phyloP scores from a whole-genome alignment of 2,797 vertebrate species.

The Crenichthys baileyi region DNA sequence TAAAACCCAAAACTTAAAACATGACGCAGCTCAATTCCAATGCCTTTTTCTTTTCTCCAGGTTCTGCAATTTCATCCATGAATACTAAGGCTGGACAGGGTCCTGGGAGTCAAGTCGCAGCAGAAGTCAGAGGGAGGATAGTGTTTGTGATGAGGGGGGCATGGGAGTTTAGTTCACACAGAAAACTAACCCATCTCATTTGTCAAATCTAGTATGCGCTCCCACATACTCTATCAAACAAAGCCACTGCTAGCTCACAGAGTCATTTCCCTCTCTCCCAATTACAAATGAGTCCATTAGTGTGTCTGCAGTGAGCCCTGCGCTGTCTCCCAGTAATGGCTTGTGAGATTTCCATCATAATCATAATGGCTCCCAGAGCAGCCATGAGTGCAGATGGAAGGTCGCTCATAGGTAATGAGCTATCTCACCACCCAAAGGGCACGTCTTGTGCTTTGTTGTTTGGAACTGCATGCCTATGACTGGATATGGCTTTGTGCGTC shows the following conservation, averaged over 20 bases:
- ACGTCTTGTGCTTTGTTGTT: conserved; percentile 94
- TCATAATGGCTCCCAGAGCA: conserved; percentile 98
- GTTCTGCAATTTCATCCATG: conserved; percentile 32
- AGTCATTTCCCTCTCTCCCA: conserved; percentile 97
- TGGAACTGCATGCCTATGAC: conserved; percentile 76
- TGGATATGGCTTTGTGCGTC: conserved; percentile 25
- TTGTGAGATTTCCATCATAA: conserved; percentile 99
- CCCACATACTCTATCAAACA: conserved; percentile 92
- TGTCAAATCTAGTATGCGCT: conserved; percentile 92
- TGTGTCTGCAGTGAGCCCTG: conserved; percentile 98
- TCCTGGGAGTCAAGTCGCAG: conserved; percentile 80
- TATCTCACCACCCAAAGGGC: conserved; percentile 89
- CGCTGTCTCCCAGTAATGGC: conserved; percentile 99
- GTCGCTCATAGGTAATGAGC: conserved; percentile 99
- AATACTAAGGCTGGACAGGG: conserved; percentile 60
- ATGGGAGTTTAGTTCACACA: conserved; percentile 80
- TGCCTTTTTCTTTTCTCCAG: conserved; percentile 29
- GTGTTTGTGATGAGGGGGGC: conserved; percentile 62
- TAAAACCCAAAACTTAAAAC: conserved; percentile 47
- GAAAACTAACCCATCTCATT: conserved; percentile 90
- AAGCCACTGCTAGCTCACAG: conserved; percentile 90
- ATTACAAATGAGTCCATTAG: conserved; percentile 99
- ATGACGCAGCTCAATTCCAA: conserved; percentile 65
- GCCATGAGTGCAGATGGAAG: conserved; percentile 99
- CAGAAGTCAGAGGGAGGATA: conserved; percentile 71